These are phyloP conservation scores for Drosophila dives DNA, from an alignment of 2,888 invertebrate species.

Conservation along the genomic window DNA sequence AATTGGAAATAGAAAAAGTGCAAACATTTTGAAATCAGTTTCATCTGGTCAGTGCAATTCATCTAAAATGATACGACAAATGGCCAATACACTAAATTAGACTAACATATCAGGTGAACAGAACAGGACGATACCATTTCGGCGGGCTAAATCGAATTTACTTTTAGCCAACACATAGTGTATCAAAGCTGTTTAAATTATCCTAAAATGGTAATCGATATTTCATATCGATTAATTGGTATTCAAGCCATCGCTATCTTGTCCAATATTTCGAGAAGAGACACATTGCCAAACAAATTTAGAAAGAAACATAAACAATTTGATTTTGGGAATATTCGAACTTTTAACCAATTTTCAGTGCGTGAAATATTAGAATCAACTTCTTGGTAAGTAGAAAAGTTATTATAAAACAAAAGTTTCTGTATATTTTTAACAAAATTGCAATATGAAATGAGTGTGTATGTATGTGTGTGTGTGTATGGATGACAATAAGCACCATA, in stretches of 20 bases:
- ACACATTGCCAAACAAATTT: background rate
- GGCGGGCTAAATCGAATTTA: background rate
- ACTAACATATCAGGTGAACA: background rate
- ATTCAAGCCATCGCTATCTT: no score
- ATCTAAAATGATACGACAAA: background rate
- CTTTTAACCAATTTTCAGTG: background rate
- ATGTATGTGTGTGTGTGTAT: constrained; percentile 30
- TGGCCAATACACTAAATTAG: background rate
- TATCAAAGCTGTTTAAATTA: no score
- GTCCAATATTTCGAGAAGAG: background rate
- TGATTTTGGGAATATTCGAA: background rate
- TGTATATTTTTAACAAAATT: constrained; percentile 49
- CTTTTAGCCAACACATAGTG: background rate
- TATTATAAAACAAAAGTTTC: background rate
- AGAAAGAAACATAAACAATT: background rate
- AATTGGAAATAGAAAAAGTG: constrained; percentile 14
- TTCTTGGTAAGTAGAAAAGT: background rate
- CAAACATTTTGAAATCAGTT: constrained; percentile 15
- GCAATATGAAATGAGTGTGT: constrained; percentile 22
- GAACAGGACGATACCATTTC: background rate
- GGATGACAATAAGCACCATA: constrained; percentile 71
- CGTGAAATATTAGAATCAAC: background rate
- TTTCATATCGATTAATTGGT: no score
- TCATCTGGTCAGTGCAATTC: constrained; percentile 1
- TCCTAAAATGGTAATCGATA: no score